Evolutionary conservation across 1,140 invertebrate species (phyloP), one percentile per base, ranked within the genome.

Genomic region (Macrobrachium nipponense): DNA sequence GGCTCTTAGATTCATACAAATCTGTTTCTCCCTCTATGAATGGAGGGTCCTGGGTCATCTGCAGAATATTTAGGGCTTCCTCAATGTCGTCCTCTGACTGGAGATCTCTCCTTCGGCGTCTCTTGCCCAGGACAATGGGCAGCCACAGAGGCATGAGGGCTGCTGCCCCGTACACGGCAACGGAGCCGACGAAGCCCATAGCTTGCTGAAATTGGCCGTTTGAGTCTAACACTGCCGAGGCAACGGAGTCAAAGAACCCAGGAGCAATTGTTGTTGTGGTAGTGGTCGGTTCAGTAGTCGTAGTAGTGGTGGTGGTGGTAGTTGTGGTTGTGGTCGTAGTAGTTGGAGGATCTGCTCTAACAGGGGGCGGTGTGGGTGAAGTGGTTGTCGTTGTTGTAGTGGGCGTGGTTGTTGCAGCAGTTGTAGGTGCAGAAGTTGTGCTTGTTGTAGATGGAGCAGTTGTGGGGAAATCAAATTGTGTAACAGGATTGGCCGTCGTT

Each of bases 101-200:
- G 15, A 70, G 51, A 36, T 72, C 66, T 62, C 76, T 86, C 62
- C 70, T 86, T 76, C 76, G 68, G 36, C 82, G 61, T 44, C 77
- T 78, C 51, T 79, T 78, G 51, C 87, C 87, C 10, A 88, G 51
- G 23, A 86, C 83, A 44, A 86, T 81, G 17, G 87, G 87, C 2
- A 88, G 79, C 87, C 87, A 88, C 66, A 88, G 23, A 0, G 87
- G 87, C 80, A 88, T 86, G 20, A 88, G 83, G 17, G 87, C 87
- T 10, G 87, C 87, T 3, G 87, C 87, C 15, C 87, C 87, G 79
- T 88, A 88, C 43, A 88, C 62, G 14, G 87, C 81, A 23, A 88
- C 84, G 0, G 87, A 86, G 27, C 87, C 79, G 51, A 86, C 83
- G 18, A 88, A 82, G 18, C 82, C 66, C 12, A 86, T 44, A 3